A percentile compares a stretch with the other conserved stretches of the same genome.
Evolutionary conservation across 2,888 invertebrate genomes (phyloP).

Genomic region (Marasmarcha lunaedactyla): DNA sequence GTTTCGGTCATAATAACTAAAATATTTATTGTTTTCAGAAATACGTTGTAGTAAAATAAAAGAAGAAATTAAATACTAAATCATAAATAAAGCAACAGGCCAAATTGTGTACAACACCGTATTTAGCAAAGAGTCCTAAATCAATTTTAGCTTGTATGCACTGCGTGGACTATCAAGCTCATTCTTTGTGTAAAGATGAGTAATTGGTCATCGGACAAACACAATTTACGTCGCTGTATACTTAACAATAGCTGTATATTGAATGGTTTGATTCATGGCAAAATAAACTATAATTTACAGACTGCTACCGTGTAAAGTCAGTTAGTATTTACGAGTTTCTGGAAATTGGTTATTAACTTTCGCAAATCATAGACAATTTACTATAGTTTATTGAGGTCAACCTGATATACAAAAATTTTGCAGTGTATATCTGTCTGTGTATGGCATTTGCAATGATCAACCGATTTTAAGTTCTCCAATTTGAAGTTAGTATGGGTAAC

Average conservation of each 20-base stretch:
- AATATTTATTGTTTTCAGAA: too few species aligned
- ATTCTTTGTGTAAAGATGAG: conserved; percentile 33
- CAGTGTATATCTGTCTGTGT: too few species aligned
- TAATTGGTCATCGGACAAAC: conserved; percentile 25
- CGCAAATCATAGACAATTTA: too few species aligned
- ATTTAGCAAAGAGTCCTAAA: neutral
- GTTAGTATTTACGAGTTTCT: neutral
- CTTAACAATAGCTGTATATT: neutral
- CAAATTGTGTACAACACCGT: neutral
- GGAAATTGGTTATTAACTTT: too few species aligned
- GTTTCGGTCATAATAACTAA: too few species aligned
- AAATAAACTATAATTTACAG: neutral
- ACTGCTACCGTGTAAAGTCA: neutral
- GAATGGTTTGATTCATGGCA: neutral
- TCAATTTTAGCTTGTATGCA: neutral
- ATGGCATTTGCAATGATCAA: too few species aligned
- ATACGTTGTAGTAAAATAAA: too few species aligned
- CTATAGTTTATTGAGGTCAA: too few species aligned
- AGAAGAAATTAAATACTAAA: neutral
- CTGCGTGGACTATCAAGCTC: conserved; percentile 4
- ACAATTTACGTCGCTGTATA: conserved; percentile 17
- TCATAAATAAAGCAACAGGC: neutral
- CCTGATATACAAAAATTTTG: too few species aligned
- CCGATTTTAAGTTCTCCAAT: too few species aligned
- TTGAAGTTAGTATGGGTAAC: too few species aligned